A percentile compares a stretch with the other conserved stretches of the same genome.
phyloP scores from a whole-genome alignment of 2,888 invertebrate species.

The Philhelius pedissequus region DNA sequence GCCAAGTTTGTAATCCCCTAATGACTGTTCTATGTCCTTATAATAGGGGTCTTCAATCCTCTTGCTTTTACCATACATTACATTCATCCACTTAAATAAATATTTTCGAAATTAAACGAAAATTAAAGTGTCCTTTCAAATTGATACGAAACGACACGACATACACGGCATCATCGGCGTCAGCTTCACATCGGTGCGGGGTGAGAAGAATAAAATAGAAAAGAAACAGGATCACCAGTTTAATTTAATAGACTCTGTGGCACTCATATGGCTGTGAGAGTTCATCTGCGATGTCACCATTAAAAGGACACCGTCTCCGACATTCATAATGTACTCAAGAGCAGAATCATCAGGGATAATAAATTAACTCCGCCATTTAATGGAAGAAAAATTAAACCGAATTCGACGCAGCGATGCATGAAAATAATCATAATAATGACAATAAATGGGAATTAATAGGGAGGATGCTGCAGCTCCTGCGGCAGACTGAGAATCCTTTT shows the following conservation, averaged over 20 bases:
- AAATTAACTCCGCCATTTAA: slow-evolving; percentile 67
- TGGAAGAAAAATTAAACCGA: slow-evolving; percentile 77
- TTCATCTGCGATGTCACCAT: slow-evolving; percentile 67
- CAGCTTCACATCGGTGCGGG: no score
- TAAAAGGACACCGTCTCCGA: slow-evolving; percentile 60
- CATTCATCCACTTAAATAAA: slow-evolving; percentile 56
- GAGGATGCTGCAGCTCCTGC: slow-evolving; percentile 56
- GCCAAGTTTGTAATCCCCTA: slow-evolving; percentile 78
- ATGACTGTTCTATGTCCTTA: slow-evolving; percentile 74
- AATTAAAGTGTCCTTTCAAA: slow-evolving; percentile 66
- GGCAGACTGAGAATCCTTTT: slow-evolving; percentile 53
- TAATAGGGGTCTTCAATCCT: slow-evolving; percentile 56
- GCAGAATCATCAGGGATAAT: slow-evolving; percentile 49
- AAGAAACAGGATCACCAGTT: slow-evolving; percentile 59
- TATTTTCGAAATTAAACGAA: slow-evolving; percentile 65
- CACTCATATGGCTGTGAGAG: slow-evolving; percentile 53
- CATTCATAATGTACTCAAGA: neutral
- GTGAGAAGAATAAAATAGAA: neutral
- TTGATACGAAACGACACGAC: slow-evolving; percentile 7
- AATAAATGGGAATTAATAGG: slow-evolving; percentile 55
- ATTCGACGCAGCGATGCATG: slow-evolving; percentile 78
- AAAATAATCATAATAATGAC: slow-evolving; percentile 72
- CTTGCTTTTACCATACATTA: neutral
- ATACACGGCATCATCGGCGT: neutral
- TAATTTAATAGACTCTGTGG: slow-evolving; percentile 63